Base-by-base conservation (phyloP, 2,888 invertebrate species). In the Coelopa pilipes region DNA sequence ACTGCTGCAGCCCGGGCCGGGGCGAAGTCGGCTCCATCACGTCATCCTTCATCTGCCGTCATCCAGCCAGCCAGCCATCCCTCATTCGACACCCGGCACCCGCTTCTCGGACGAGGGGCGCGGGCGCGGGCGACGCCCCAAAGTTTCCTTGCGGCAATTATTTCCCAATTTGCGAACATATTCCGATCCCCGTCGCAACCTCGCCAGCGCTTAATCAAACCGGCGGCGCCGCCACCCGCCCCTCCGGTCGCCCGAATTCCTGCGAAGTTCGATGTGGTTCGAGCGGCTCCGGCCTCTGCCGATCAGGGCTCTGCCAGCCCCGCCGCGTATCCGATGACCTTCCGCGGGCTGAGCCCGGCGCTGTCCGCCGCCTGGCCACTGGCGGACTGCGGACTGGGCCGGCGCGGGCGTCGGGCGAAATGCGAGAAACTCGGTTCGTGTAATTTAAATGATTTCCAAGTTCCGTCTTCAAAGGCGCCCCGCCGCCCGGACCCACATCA, bases 401-500 rank as follows among this genome's bases (percentile, higher is more conserved):
- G 13, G n/a, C 45, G 34, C 15, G 46, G 47, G 47, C 13, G 57
- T 12, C 4, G 34, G 7, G 34, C 4, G 7, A 34, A 34, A 34
- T 34, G 34, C 34, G 34, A 34, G 24, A 59, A 21, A 24, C 21
- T 21, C 17, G 1, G n/a, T 24, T 59, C 24, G 21, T 59, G n/a
- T 13, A 19, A 47, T 66, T 66, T 50, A 21, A 50, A 24, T 69
- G 46, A 46, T 15, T 50, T 19, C 13, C n/a, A 59, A 59, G 69
- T 69, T 69, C 46, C 21, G 59, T 21, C 57, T 46, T 69, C 70
- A 70, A 70, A 70, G 60, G 4, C 49, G 13, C 47, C 4, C 49
- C 50, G 19, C 49, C 10, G 46, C 49, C 45, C 60, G 60, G 49
- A 21, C 15, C 34, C 55, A 68, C 17, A 70, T 62, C 49, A 47